Evolutionary conservation across 2,113 vertebrate species (phyloP).

Genomic region (Semicossyphus pulcher): DNA sequence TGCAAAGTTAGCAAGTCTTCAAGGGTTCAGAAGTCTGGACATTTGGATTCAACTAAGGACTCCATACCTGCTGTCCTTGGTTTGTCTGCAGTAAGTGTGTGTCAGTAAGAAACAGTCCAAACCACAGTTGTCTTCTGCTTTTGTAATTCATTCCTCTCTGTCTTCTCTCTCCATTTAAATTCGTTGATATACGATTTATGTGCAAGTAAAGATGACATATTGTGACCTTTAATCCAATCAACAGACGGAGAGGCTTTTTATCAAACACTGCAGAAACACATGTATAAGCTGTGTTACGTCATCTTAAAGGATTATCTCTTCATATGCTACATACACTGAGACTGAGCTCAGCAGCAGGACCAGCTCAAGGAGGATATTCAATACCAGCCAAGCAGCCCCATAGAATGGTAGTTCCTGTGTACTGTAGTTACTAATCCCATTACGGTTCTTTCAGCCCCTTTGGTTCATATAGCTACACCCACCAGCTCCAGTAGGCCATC

Average conservation of each 20-base stretch:
- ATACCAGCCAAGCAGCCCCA: constrained; percentile 46
- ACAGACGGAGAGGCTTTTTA: background rate
- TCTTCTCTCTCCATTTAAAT: background rate
- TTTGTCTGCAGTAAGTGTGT: too few relatives aligned
- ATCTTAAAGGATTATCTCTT: constrained; percentile 42
- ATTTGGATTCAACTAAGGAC: too few relatives aligned
- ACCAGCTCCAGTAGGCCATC: constrained; percentile 58
- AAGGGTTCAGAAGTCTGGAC: too few relatives aligned
- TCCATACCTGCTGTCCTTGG: too few relatives aligned
- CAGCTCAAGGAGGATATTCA: constrained; percentile 51
- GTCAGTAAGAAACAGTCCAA: too few relatives aligned
- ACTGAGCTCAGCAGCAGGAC: constrained; percentile 39
- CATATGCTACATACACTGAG: constrained; percentile 12
- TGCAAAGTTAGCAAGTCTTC: too few relatives aligned
- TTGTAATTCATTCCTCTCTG: background rate
- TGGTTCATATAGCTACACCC: constrained; percentile 56
- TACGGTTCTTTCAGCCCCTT: constrained; percentile 64
- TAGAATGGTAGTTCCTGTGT: constrained; percentile 65
- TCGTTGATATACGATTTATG: background rate
- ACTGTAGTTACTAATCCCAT: constrained; percentile 74
- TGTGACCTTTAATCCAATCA: constrained; percentile 9
- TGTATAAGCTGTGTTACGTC: background rate
- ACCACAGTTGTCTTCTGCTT: background rate
- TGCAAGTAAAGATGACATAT: background rate
- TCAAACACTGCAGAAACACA: background rate